A percentile compares a stretch with the other conserved stretches of the same genome.
These are phyloP conservation scores for Ariolimax columbianus DNA, from an alignment of 2,888 invertebrate species.

Conservation along the genomic window DNA sequence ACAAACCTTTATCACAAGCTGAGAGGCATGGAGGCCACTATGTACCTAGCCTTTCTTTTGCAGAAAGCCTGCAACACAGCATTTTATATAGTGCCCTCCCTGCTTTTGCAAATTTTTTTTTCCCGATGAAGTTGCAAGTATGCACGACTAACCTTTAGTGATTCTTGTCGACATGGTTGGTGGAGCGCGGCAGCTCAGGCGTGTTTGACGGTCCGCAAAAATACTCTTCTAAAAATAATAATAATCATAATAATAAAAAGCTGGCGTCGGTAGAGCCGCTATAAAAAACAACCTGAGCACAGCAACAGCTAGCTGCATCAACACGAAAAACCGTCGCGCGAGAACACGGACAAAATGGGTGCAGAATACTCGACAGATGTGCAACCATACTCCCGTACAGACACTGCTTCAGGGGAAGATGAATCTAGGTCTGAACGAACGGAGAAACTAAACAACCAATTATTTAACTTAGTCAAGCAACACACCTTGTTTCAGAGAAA, in stretches of 20 bases:
- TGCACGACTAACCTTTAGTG: no score
- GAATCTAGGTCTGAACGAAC: neutral
- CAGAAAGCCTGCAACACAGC: no score
- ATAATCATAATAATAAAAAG: neutral
- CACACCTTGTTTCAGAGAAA: neutral
- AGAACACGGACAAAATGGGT: neutral
- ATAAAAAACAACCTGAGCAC: neutral
- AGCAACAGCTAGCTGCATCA: neutral
- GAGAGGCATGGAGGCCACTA: no score
- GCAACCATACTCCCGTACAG: neutral
- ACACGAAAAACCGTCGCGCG: neutral
- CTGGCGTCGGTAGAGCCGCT: neutral
- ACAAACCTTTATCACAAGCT: no score
- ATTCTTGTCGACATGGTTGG: no score
- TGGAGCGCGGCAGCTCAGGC: no score
- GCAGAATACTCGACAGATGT: constrained; percentile 7
- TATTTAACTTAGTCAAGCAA: constrained; percentile 2
- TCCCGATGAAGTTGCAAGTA: no score
- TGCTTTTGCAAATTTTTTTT: no score
- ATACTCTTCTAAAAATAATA: neutral
- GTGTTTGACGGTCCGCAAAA: no score
- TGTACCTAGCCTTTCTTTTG: no score
- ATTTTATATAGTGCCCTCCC: no score
- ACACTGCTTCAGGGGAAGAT: neutral
- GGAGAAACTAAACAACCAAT: constrained; percentile 1